Evolutionary conservation across 2,113 vertebrate species (phyloP), one percentile per base, ranked within the genome.

Genomic region (Theristicus caerulescens): DNA sequence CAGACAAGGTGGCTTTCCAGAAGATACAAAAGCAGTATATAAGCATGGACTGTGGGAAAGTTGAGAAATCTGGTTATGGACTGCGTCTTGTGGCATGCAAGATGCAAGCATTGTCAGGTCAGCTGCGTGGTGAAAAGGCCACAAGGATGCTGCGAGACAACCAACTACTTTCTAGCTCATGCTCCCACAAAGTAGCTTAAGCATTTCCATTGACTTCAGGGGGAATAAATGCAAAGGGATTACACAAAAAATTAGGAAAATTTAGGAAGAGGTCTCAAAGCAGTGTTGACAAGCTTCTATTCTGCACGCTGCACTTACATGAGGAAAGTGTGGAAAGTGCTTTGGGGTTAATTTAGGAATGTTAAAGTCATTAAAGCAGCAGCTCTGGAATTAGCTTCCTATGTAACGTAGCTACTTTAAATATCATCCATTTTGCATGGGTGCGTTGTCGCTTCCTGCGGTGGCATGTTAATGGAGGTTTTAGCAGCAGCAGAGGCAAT

Each of bases 11-110:
- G 46, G 13, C 22, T 85, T 79, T 79, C 24, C 70, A 80, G 27
- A 64, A 44, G 42, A 34, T 21, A 44, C 6, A 55, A 62, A 64
- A 51, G 2, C 8, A 2, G 2, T 47, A 42, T 25, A 17, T 46
- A 72, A 61, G 6, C 11, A 58, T 25, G 31, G 46, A 8, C 1
- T 44, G 38, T 27, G 32, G 76, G 52, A 58, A 70, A 49, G 61
- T 16, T 7, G 27, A 47, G n/a, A 57, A 78, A n/a, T 47, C 29
- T 52, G 34, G 13, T 24, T 32, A 20, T 29, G 18, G 14, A 16
- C 16, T 16, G 0, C 4, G 20, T 4, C 25, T 10, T 7, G 16
- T 21, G n/a, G 29, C 5, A 3, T 2, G 16, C 32, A 38, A 65
- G 10, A 29, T 16, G 0, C 5, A 52, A 52, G 6, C 24, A 9